Evolutionary conservation across 2,888 invertebrate genomes (phyloP), one percentile per base, ranked within the genome.

Genomic region (Ochropleura plecta): DNA sequence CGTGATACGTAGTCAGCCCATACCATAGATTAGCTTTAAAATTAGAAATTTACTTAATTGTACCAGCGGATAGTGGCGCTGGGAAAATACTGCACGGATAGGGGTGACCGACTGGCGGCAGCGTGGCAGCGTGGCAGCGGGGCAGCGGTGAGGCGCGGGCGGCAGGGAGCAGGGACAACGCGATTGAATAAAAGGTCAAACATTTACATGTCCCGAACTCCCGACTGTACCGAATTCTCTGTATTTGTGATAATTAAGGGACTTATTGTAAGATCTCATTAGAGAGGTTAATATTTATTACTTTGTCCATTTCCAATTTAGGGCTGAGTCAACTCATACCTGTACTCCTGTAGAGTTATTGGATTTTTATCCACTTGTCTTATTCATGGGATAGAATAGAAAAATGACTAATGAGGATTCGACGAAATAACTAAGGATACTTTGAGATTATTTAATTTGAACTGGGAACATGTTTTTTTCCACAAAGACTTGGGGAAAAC

Each of bases 41-140:
- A 84, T 81, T 81, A 81, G 70, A 20, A 76, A 82, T 49, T 84
- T 84, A 57, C 55, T 65, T 70, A 82, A 83, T 79, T 66, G 55
- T 62, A 66, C 64, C 57, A 55, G 69, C 63, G 49, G 70, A 63
- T 70, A 74, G 82, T 65, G 69, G 71, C 62, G 49, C 70, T 79
- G 72, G 57, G 65, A 65, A 71, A 83, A 69, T 68, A 79, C 69
- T 44, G 66, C 57, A 70, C 60, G 65, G 48, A 67, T 59, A 79
- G 67, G 63, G 84, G 62, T 10, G 63, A 20, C 42, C 18, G 44
- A 9, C 20, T 20, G 7, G 6, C 16, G n/a, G 16, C 30, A n/a
- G n/a, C n/a, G n/a, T n/a, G 42, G 53, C 7, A 7, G 46, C 16
- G 10, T 18, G 46, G 46, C 46, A 12, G 48, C 48, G 48, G 48